Conservation (phyloP, 2,113 vertebrate genomes). For the Elephantulus edwardii region DNA sequence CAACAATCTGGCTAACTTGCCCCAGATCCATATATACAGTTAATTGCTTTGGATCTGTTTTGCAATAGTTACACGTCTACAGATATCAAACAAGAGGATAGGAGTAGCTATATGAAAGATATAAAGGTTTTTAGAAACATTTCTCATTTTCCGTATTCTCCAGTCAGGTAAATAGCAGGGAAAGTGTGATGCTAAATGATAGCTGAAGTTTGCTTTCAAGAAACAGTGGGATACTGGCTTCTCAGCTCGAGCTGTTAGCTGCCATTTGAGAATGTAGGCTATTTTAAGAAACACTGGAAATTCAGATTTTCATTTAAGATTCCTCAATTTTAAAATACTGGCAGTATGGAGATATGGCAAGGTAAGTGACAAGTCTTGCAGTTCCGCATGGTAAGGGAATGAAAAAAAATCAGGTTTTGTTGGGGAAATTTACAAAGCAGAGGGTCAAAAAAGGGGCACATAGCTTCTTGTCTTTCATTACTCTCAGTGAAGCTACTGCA, state of each 20-base stretch:
- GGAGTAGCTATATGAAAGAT: not conserved
- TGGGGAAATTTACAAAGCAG: not conserved
- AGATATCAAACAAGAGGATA: not conserved
- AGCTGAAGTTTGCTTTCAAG: not conserved
- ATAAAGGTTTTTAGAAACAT: not conserved
- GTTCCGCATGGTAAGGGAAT: not conserved
- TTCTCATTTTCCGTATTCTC: not conserved
- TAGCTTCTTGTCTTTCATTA: not conserved
- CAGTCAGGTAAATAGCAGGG: not conserved
- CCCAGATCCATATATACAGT: not conserved
- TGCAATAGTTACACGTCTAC: not conserved
- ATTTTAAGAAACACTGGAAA: not conserved
- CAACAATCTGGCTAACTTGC: not conserved
- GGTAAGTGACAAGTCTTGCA: not conserved
- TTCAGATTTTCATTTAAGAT: slow-evolving; percentile 16
- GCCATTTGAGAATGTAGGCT: not conserved
- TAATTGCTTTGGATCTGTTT: not conserved
- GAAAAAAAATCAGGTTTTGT: slow-evolving; percentile 5
- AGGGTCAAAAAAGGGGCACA: not conserved
- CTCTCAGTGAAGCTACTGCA: not conserved
- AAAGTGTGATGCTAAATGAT: not conserved
- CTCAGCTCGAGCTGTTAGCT: not conserved
- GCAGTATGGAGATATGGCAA: not conserved
- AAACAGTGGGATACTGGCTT: not conserved
- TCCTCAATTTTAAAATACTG: not conserved